These are phyloP conservation scores for Leptoteleia sp. DNA, from an alignment of 1,140 invertebrate genomes.

Conservation along the genomic window DNA sequence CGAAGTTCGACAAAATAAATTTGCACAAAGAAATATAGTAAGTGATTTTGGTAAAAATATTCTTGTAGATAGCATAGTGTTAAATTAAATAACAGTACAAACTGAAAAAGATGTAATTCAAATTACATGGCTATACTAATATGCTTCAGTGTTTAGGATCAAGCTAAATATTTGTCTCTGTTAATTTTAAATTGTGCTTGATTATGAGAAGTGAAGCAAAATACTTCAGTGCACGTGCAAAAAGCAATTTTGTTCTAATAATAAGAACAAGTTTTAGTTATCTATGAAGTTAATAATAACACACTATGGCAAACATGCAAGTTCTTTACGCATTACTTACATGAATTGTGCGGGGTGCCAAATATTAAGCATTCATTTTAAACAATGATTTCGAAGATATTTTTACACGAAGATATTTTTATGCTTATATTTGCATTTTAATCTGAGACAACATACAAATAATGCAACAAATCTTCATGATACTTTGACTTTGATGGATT, in stretches of 20 bases:
- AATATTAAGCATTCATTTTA: constrained; percentile 31
- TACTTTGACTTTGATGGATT: too few species aligned
- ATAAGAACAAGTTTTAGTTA: constrained; percentile 32
- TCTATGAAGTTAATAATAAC: constrained; percentile 36
- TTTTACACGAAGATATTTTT: background rate
- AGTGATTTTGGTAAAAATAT: too few species aligned
- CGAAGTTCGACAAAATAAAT: too few species aligned
- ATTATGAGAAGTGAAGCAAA: constrained; percentile 9
- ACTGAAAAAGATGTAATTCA: too few species aligned
- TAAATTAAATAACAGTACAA: too few species aligned
- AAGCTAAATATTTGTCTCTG: constrained; percentile 41
- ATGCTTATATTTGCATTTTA: background rate
- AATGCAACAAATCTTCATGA: too few species aligned
- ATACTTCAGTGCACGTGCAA: constrained; percentile 1
- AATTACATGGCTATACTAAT: constrained; percentile 14
- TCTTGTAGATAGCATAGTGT: too few species aligned
- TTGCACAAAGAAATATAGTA: too few species aligned
- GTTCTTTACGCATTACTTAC: constrained; percentile 41
- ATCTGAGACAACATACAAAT: too few species aligned
- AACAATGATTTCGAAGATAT: constrained; percentile 24
- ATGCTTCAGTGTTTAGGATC: constrained; percentile 15
- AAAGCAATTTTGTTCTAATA: constrained; percentile 37
- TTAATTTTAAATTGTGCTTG: constrained; percentile 61
- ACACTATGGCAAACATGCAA: constrained; percentile 39
- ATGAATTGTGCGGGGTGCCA: constrained; percentile 38